A percentile compares a stretch with the other conserved stretches of the same genome.
These are phyloP conservation scores for Falco berigora DNA, from an alignment of 2,797 vertebrate genomes.

Conservation along the genomic window DNA sequence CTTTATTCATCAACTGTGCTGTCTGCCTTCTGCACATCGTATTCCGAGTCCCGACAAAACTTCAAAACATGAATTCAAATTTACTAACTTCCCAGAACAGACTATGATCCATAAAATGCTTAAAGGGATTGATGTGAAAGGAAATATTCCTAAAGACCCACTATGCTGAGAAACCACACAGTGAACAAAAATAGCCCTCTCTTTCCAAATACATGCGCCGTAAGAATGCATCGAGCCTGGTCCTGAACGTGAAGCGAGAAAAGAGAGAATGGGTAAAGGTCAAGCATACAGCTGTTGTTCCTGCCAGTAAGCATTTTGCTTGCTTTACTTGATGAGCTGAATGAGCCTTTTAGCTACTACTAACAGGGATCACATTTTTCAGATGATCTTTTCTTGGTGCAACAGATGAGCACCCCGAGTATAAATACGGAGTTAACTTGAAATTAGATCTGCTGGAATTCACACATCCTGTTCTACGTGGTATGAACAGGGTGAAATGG, in stretches of 20 bases:
- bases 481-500: background rate
- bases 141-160: slow-evolving; percentile 28
- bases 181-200: slow-evolving; percentile 34
- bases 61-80: background rate
- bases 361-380: slow-evolving; percentile 9
- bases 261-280: slow-evolving; percentile 18
- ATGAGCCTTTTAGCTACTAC: background rate
- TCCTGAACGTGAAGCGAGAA: background rate
- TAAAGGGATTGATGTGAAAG: background rate
- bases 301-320: background rate
- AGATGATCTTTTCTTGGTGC: background rate
- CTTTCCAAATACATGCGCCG: background rate
- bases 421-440: slow-evolving; percentile 26
- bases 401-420: slow-evolving; percentile 26
- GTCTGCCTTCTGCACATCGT: background rate
- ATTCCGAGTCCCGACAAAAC: background rate
- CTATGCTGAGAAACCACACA: slow-evolving; percentile 9
- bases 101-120: background rate
- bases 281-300: slow-evolving; percentile 1
- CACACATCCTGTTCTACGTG: background rate
- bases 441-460: slow-evolving; percentile 58
- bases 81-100: background rate
- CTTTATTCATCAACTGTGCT: background rate
- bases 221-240: background rate
- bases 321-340: background rate